phyloP scores from a whole-genome alignment of 2,888 invertebrate genomes.

The Blera fallax region DNA sequence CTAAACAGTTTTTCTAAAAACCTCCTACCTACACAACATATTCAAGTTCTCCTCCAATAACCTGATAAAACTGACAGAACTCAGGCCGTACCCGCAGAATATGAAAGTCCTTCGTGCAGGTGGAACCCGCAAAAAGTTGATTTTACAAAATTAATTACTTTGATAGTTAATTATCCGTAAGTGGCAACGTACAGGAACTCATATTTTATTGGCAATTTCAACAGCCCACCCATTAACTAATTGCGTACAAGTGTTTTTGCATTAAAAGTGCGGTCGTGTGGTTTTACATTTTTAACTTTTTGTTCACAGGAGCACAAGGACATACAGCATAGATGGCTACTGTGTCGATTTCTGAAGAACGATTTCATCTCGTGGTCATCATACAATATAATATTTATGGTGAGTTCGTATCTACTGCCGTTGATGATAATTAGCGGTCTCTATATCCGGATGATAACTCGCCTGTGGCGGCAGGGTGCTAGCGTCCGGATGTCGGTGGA shows the following conservation, averaged over 20 bases:
- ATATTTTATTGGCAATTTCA: constrained; percentile 38
- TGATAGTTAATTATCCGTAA: constrained; percentile 34
- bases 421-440: constrained; percentile 92
- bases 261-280: not conserved
- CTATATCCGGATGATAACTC: constrained; percentile 93
- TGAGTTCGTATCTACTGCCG: constrained; percentile 93
- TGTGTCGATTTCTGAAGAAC: constrained; percentile 84
- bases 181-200: not conserved
- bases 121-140: not conserved
- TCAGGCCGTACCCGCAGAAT: not conserved
- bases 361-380: constrained; percentile 80
- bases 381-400: constrained; percentile 90
- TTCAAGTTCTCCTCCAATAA: too few relatives aligned
- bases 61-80: too few relatives aligned
- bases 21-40: too few relatives aligned
- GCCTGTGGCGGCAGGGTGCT: constrained; percentile 91
- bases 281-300: constrained; percentile 20
- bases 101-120: not conserved
- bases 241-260: constrained; percentile 29
- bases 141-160: constrained; percentile 34
- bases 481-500: constrained; percentile 91
- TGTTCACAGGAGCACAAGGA: constrained; percentile 82
- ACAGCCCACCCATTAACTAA: constrained; percentile 51
- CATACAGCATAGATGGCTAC: constrained; percentile 73
- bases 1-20: too few relatives aligned